Evolutionary conservation across 2,797 vertebrate species (phyloP).

Genomic region (Nannoperca obscura): DNA sequence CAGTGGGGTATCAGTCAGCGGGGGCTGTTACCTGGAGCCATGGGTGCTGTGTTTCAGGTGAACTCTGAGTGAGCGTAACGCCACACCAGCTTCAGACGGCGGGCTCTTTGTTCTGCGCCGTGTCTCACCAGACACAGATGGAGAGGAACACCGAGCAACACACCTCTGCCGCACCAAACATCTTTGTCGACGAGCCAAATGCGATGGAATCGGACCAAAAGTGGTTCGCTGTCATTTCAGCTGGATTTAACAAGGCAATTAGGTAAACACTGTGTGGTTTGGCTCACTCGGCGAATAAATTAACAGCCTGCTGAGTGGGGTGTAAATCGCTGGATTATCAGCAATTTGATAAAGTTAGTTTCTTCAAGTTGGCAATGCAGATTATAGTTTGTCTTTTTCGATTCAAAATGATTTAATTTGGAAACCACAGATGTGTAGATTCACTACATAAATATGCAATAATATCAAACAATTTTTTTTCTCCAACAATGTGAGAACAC

Average conservation of each 20-base stretch:
- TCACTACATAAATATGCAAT: neutral
- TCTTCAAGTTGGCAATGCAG: neutral
- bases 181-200: slow-evolving; percentile 55
- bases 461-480: neutral
- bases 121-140: slow-evolving; percentile 75
- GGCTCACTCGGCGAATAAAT: slow-evolving; percentile 47
- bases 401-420: neutral
- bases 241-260: slow-evolving; percentile 51
- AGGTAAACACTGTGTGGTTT: slow-evolving; percentile 62
- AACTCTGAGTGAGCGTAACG: slow-evolving; percentile 84
- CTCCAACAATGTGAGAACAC: neutral
- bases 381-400: neutral
- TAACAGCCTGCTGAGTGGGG: slow-evolving; percentile 17
- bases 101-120: slow-evolving; percentile 75
- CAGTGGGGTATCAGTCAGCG: slow-evolving; percentile 70
- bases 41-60: slow-evolving; percentile 85
- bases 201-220: slow-evolving; percentile 42
- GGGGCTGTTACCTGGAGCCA: slow-evolving; percentile 81
- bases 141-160: slow-evolving; percentile 52
- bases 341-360: neutral
- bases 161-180: slow-evolving; percentile 55
- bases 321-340: slow-evolving; percentile 25
- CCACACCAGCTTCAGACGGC: slow-evolving; percentile 80
- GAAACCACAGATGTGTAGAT: neutral
- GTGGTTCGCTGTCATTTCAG: slow-evolving; percentile 36